Percentiles rank a stretch among this genome's conserved stretches.
Evolutionary conservation across 2,797 vertebrate genomes (phyloP).

Genomic region (Danio albolineatus): DNA sequence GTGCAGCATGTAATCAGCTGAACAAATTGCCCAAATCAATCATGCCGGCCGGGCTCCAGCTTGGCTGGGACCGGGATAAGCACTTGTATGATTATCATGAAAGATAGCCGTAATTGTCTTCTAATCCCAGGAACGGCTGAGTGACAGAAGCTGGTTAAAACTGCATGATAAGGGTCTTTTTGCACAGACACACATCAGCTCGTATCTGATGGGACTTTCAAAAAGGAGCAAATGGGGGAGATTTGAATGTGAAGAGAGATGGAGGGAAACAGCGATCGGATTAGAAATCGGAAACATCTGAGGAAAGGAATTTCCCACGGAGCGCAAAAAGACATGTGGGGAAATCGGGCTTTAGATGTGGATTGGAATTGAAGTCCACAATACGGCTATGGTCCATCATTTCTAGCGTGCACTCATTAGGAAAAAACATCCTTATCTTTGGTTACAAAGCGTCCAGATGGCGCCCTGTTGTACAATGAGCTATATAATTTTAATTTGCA

Average conservation of each 20-base stretch:
- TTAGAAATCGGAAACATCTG: slow-evolving; percentile 56
- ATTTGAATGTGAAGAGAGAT: slow-evolving; percentile 61
- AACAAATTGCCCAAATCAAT: slow-evolving; percentile 87
- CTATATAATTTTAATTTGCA: slow-evolving; percentile 45
- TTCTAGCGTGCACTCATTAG: slow-evolving; percentile 33
- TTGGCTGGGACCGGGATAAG: slow-evolving; percentile 68
- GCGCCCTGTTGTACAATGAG: slow-evolving; percentile 5
- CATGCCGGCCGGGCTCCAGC: slow-evolving; percentile 73
- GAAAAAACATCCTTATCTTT: slow-evolving; percentile 26
- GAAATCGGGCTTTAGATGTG: slow-evolving; percentile 44
- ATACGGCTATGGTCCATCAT: slow-evolving; percentile 43
- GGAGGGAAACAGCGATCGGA: slow-evolving; percentile 47
- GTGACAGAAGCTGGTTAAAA: slow-evolving; percentile 78
- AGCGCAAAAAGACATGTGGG: slow-evolving; percentile 51
- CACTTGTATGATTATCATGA: slow-evolving; percentile 83
- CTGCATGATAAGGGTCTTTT: slow-evolving; percentile 68
- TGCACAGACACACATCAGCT: slow-evolving; percentile 65
- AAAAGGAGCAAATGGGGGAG: slow-evolving; percentile 64
- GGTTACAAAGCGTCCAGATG: slow-evolving; percentile 43
- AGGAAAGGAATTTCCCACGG: slow-evolving; percentile 70
- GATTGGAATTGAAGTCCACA: slow-evolving; percentile 57
- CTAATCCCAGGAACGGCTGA: slow-evolving; percentile 75
- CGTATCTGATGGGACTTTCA: slow-evolving; percentile 70
- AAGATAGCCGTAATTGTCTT: slow-evolving; percentile 83
- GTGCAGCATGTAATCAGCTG: slow-evolving; percentile 78